A percentile compares a stretch with the other conserved stretches of the same genome.
phyloP scores from a whole-genome alignment of 2,888 invertebrate species.

The Pterostichus niger region DNA sequence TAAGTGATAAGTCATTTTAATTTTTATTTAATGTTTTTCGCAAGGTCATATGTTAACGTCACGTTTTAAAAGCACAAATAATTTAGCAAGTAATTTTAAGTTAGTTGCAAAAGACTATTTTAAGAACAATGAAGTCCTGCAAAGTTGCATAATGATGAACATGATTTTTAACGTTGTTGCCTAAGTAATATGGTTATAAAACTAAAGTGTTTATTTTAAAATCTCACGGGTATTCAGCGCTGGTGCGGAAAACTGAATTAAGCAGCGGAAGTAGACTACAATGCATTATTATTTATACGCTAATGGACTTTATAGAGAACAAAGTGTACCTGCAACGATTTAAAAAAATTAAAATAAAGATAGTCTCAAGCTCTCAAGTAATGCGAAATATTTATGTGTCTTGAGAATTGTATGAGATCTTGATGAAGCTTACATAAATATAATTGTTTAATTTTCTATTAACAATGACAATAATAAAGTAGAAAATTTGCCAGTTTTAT shows the following conservation, averaged over 20 bases:
- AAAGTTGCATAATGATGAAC: constrained; percentile 31
- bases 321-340: neutral
- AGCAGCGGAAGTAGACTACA: constrained; percentile 12
- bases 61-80: constrained; percentile 4
- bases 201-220: constrained; percentile 42
- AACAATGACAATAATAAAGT: too few species aligned
- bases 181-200: constrained; percentile 46
- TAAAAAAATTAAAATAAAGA: constrained; percentile 10
- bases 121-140: constrained; percentile 7
- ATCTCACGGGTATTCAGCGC: constrained; percentile 23
- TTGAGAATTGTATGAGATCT: neutral
- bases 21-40: neutral
- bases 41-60: neutral
- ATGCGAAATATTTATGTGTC: too few species aligned
- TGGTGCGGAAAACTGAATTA: constrained; percentile 32
- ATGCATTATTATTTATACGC: constrained; percentile 37
- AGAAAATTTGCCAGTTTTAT: too few species aligned
- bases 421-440: too few species aligned
- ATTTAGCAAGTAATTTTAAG: constrained; percentile 15
- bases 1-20: constrained; percentile 1
- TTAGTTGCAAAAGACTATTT: constrained; percentile 5
- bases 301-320: constrained; percentile 34
- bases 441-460: too few species aligned
- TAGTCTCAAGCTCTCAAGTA: too few species aligned
- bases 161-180: constrained; percentile 40